phyloP scores from a whole-genome alignment of 2,797 vertebrate genomes.

The Brachyalestes nurse region DNA sequence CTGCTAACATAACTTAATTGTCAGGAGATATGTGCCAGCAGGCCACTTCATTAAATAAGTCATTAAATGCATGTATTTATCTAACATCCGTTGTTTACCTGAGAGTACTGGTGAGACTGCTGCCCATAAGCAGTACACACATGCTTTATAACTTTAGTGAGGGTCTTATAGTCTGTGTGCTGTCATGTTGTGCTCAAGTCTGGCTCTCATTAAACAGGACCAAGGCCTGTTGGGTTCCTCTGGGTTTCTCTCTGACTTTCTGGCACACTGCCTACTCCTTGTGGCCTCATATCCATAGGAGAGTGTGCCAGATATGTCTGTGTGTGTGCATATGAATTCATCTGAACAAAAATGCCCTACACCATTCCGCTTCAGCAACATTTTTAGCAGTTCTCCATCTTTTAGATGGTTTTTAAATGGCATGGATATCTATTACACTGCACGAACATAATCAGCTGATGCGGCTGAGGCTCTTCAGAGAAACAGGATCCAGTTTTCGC shows the following conservation, averaged over 20 bases:
- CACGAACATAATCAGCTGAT: conserved; percentile 63
- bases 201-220: conserved; percentile 87
- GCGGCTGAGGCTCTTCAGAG: conserved; percentile 46
- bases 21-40: background rate
- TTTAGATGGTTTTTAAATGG: conserved; percentile 45
- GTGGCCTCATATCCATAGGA: conserved; percentile 78
- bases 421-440: conserved; percentile 44
- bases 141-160: background rate
- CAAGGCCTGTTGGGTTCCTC: conserved; percentile 85
- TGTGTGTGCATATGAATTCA: conserved; percentile 61
- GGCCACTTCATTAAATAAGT: background rate
- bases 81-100: conserved; percentile 6
- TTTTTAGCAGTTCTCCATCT: conserved; percentile 25
- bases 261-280: conserved; percentile 86
- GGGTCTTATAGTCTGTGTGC: conserved; percentile 23
- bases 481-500: conserved; percentile 31
- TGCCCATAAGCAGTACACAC: background rate
- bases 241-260: conserved; percentile 73
- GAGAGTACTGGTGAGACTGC: background rate
- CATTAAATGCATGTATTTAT: background rate
- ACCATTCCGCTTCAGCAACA: background rate
- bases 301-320: conserved; percentile 54
- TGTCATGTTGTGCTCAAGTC: conserved; percentile 80
- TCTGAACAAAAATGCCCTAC: conserved; percentile 56
- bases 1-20: background rate